Evolutionary conservation across 2,113 vertebrate species (phyloP), one percentile per base, ranked within the genome.

Genomic region (Ctenodactylus gundi): DNA sequence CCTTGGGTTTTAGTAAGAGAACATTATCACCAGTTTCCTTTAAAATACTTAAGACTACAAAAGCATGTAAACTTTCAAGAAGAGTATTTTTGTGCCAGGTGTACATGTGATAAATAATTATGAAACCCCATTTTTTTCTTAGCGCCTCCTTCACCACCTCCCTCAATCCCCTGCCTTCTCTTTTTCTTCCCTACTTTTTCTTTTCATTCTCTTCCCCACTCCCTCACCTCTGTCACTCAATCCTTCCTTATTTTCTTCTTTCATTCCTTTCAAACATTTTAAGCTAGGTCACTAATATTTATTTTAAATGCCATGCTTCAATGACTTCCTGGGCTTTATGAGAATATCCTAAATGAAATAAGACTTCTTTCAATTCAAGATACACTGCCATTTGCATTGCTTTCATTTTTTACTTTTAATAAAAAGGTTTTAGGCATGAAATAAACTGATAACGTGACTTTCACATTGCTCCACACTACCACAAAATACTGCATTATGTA

Each of bases 1-100:
- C 15, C 31, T 94, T 81, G 77, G 77, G 75, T 91, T 95, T 91
- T 58, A 95, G 31, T 82, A 78, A 60, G 17, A 94, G 49, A 94
- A 81, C 11, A 94, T 80, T 86, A 34, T 18, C 11, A 81, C 18
- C 18, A 39, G 39, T 49, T 90, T 72, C 31, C 51, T 92, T 84
- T 70, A 80, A 95, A 95, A 93, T 94, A 17, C 1, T 60, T 85
- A 86, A 91, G 94, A 89, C 1, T 23, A 84, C 29, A 65, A 46
- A 21, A 91, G 20, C 49, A 95, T 83, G 60, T 81, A 82, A 53
- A 86, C 15, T 91, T 92, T 95, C 46, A 86, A 94, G 51, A n/a
- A 62, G 31, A 93, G 83, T 83, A 49, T 51, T 67, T 96, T 90
- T 91, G 17, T 64, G 49, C 46, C 49, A 83, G 6, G 72, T 92